phyloP scores from a whole-genome alignment of 2,797 vertebrate species.

The Danio kyathit region DNA sequence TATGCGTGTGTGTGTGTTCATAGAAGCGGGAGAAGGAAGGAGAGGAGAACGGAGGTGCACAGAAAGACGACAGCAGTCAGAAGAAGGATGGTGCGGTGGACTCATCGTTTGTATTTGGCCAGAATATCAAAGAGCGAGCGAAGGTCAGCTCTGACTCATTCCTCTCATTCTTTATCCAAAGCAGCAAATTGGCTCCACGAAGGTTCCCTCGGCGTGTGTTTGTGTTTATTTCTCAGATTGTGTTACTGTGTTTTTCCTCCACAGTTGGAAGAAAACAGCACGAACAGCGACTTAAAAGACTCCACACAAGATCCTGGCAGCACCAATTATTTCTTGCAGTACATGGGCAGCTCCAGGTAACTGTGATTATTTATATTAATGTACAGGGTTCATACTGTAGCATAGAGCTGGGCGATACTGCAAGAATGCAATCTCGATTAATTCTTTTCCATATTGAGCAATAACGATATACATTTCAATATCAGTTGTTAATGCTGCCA shows the following conservation, averaged over 20 bases:
- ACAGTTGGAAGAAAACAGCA: slow-evolving; percentile 84
- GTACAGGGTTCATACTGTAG: no score
- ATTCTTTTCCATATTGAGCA: no score
- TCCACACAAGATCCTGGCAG: slow-evolving; percentile 79
- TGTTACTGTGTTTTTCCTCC: neutral
- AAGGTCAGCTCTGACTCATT: slow-evolving; percentile 80
- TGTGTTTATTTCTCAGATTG: slow-evolving; percentile 3
- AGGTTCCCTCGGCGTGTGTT: neutral
- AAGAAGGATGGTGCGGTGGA: slow-evolving; percentile 80
- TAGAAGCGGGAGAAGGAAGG: slow-evolving; percentile 57
- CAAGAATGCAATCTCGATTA: no score
- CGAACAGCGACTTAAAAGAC: slow-evolving; percentile 80
- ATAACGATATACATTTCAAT: no score
- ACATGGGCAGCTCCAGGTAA: slow-evolving; percentile 94
- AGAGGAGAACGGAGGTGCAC: slow-evolving; percentile 50
- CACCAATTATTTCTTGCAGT: slow-evolving; percentile 98
- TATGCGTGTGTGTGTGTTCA: neutral
- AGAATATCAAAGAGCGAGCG: slow-evolving; percentile 96
- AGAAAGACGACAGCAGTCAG: slow-evolving; percentile 73
- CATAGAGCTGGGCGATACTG: no score
- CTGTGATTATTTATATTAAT: neutral
- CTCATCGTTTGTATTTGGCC: slow-evolving; percentile 92
- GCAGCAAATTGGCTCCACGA: neutral
- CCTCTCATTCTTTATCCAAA: neutral
- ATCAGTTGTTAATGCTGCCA: no score